Evolutionary conservation across 2,888 invertebrate genomes (phyloP).

Genomic region (Drosophila maculinotata): DNA sequence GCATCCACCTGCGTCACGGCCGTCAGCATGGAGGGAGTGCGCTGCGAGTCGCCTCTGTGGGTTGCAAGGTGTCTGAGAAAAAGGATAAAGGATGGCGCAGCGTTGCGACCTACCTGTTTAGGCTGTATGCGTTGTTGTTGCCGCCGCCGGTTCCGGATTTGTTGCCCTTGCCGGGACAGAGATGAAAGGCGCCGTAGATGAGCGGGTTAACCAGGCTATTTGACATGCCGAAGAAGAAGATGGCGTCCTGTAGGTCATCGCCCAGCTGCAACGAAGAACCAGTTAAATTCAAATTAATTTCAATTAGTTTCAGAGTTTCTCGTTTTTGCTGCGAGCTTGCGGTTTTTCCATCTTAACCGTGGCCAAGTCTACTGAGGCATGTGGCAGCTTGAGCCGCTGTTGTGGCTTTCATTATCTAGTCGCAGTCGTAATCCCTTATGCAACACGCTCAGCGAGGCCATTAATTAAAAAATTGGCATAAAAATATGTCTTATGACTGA

Average conservation of each 20-base stretch:
- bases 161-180: constrained; percentile 88
- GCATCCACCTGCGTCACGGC: constrained; percentile 84
- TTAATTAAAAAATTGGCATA: constrained; percentile 71
- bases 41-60: constrained; percentile 84
- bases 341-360: too few relatives aligned
- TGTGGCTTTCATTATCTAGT: constrained; percentile 34
- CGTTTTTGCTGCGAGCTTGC: background rate
- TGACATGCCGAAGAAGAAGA: constrained; percentile 94
- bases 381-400: constrained; percentile 17
- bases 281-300: constrained; percentile 52
- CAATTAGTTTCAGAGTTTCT: constrained; percentile 2
- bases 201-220: constrained; percentile 94
- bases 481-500: constrained; percentile 67
- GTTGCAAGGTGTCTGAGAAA: background rate
- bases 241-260: constrained; percentile 89
- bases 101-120: constrained; percentile 78
- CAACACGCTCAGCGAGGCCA: constrained; percentile 28
- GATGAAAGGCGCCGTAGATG: constrained; percentile 95
- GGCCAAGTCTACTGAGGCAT: constrained; percentile 5
- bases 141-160: constrained; percentile 71
- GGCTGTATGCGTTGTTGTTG: constrained; percentile 82
- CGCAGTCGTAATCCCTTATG: constrained; percentile 15
- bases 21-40: constrained; percentile 84
- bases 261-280: constrained; percentile 86
- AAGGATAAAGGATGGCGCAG: background rate